Percentiles rank a stretch among this genome's conserved stretches.
phyloP scores from a whole-genome alignment of 2,797 vertebrate species.

The Mormyrops boulengeri region DNA sequence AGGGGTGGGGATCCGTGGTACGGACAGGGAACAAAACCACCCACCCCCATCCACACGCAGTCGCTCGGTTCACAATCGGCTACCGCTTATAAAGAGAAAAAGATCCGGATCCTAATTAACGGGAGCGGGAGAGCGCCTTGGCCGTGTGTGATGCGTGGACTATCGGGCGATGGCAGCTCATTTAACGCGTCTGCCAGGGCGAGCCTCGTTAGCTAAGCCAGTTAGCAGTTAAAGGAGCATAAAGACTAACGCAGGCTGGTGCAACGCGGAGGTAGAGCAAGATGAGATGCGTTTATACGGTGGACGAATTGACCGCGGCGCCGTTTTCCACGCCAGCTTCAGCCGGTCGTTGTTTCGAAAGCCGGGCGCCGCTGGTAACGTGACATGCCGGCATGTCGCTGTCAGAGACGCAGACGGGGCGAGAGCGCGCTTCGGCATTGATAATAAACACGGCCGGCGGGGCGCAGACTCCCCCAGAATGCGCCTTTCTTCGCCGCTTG shows the following conservation, averaged over 20 bases:
- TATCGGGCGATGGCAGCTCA: not conserved
- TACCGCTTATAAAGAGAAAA: not conserved
- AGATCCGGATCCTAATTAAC: not conserved
- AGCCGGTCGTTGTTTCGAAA: not conserved
- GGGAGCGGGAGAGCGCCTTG: not conserved
- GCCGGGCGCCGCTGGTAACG: constrained; percentile 29
- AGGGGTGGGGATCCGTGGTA: constrained; percentile 48
- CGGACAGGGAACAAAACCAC: constrained; percentile 33
- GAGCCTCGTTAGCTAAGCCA: constrained; percentile 8
- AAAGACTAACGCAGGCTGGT: not conserved
- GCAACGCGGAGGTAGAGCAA: not conserved
- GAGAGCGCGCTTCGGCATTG: not conserved
- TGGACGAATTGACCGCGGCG: not conserved
- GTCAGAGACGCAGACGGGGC: not conserved
- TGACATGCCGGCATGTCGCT: constrained; percentile 36
- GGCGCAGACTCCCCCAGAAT: not conserved
- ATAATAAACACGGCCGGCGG: not conserved
- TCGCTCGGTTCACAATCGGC: not conserved
- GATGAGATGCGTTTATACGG: not conserved
- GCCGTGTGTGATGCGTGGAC: not conserved
- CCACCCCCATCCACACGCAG: constrained; percentile 16
- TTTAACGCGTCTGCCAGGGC: not conserved
- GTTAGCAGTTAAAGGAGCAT: not conserved
- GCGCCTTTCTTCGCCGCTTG: not conserved
- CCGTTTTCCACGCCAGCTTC: not conserved